Percentiles rank a stretch among this genome's conserved stretches.
Evolutionary conservation across 1,140 invertebrate species (phyloP).

Genomic region (Hyles vespertilio): DNA sequence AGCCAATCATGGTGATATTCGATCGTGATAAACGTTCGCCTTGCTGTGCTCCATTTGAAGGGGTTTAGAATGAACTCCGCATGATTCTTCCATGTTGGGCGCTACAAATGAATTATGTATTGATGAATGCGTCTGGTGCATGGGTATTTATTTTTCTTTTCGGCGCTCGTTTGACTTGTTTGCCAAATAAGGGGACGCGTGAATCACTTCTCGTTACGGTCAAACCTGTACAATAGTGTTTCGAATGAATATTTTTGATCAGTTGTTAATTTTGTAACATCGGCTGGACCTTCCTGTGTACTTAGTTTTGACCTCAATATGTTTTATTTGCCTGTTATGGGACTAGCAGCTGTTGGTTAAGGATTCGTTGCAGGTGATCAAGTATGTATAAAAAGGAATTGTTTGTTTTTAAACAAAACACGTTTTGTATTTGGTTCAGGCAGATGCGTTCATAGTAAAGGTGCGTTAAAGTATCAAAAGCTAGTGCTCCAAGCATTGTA

Average conservation of each 20-base stretch:
- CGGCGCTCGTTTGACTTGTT: slow-evolving; percentile 25
- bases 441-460: no score
- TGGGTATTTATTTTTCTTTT: slow-evolving; percentile 28
- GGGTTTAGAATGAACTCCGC: slow-evolving; percentile 29
- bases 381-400: no score
- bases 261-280: slow-evolving; percentile 10
- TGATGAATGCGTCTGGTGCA: slow-evolving; percentile 23
- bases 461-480: no score
- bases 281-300: not conserved
- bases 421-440: no score
- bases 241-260: no score
- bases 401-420: no score
- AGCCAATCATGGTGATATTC: slow-evolving; percentile 27
- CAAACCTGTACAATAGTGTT: slow-evolving; percentile 11
- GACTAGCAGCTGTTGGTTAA: no score
- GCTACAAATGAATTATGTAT: slow-evolving; percentile 45
- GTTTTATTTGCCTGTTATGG: not conserved
- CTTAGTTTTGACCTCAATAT: slow-evolving; percentile 7
- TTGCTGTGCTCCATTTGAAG: slow-evolving; percentile 33
- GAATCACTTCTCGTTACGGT: slow-evolving; percentile 39
- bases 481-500: no score
- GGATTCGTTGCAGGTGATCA: no score
- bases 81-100: slow-evolving; percentile 40
- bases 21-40: slow-evolving; percentile 29
- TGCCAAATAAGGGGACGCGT: slow-evolving; percentile 36